Evolutionary conservation across 2,113 vertebrate species (phyloP).

Genomic region (Pollachius pollachius): DNA sequence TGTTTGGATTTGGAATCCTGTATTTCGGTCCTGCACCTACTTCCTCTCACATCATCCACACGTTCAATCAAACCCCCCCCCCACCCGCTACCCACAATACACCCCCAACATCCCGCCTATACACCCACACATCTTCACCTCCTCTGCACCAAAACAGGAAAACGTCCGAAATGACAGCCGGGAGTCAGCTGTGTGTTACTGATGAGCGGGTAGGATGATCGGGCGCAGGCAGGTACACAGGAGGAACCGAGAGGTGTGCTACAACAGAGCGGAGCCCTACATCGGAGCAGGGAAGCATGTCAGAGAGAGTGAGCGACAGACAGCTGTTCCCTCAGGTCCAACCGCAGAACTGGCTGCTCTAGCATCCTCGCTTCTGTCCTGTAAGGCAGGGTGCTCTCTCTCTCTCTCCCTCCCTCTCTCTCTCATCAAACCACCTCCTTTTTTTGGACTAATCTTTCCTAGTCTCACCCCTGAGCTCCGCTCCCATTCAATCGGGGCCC

Average conservation of each 20-base stretch:
- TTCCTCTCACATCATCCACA: background rate
- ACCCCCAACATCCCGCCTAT: no score
- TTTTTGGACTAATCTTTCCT: constrained; percentile 6
- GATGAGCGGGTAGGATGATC: no score
- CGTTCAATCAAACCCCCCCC: background rate
- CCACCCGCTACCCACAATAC: no score
- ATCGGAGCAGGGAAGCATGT: constrained; percentile 60
- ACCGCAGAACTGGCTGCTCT: constrained; percentile 11
- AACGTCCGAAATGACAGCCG: background rate
- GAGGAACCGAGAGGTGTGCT: background rate
- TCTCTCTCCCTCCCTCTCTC: constrained; percentile 5
- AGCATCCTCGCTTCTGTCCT: no score
- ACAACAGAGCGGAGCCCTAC: constrained; percentile 48
- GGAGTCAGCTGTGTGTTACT: no score
- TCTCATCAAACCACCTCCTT: constrained; percentile 13
- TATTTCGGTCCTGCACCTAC: background rate
- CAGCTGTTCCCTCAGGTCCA: constrained; percentile 46
- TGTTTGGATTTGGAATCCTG: background rate
- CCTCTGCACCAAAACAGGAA: constrained; percentile 40
- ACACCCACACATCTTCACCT: background rate
- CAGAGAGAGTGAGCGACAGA: constrained; percentile 52
- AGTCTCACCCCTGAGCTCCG: constrained; percentile 31
- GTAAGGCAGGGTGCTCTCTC: no score
- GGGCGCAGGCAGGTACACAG: background rate
- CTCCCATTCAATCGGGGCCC: constrained; percentile 65